Evolutionary conservation across 2,797 vertebrate species (phyloP).

Genomic region (Lepilemur septentrionalis): DNA sequence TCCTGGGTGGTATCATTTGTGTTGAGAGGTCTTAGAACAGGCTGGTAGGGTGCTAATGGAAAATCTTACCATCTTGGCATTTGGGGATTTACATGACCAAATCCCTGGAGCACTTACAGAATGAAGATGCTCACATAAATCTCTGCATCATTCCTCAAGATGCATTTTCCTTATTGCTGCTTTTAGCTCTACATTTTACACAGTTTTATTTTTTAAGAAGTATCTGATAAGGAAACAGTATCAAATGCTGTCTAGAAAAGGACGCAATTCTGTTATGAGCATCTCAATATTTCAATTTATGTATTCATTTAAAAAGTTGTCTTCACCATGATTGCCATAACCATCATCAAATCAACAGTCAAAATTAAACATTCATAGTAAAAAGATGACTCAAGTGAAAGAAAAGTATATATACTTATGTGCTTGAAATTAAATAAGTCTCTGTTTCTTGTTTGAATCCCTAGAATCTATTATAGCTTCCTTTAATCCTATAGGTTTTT

Average conservation of each 20-base stretch:
- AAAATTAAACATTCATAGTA: background rate
- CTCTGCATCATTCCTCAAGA: constrained; percentile 3
- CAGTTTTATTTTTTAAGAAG: constrained; percentile 31
- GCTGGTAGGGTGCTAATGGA: background rate
- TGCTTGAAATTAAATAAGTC: background rate
- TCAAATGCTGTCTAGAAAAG: background rate
- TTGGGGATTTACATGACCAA: constrained; percentile 32
- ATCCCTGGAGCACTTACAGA: background rate
- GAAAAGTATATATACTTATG: background rate
- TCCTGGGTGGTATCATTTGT: constrained; percentile 66
- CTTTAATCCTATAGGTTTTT: background rate
- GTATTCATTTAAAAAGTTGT: background rate
- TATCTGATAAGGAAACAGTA: constrained; percentile 1
- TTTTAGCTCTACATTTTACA: background rate
- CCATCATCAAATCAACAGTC: background rate
- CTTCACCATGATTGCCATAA: background rate
- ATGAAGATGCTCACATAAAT: constrained; percentile 35
- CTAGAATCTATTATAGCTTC: background rate
- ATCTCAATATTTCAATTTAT: background rate
- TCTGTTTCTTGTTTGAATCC: background rate
- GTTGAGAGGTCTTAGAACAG: background rate
- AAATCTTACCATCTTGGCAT: constrained; percentile 4
- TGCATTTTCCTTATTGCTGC: background rate
- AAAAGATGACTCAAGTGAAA: background rate
- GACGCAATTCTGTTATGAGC: background rate